These are phyloP conservation scores for Leucophenga montana DNA, from an alignment of 2,888 invertebrate species.

Conservation along the genomic window DNA sequence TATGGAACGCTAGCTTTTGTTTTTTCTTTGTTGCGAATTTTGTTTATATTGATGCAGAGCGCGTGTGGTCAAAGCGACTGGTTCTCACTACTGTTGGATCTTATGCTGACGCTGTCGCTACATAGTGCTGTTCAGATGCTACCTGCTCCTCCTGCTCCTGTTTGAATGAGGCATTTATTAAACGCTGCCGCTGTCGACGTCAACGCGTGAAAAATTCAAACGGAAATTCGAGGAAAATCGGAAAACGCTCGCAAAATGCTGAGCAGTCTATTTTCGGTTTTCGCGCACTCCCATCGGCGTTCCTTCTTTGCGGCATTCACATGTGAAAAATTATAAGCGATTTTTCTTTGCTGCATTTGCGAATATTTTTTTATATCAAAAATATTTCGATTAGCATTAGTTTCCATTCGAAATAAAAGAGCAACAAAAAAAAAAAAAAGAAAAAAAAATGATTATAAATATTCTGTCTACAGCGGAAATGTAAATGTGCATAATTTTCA, in stretches of 20 bases:
- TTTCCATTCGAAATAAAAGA: not conserved
- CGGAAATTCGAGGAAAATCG: slow-evolving; percentile 20
- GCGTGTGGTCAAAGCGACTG: slow-evolving; percentile 8
- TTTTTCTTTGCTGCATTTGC: slow-evolving; percentile 2
- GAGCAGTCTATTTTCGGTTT: slow-evolving; percentile 63
- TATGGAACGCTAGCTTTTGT: not conserved
- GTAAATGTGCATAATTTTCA: not conserved
- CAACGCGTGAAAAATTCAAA: not conserved
- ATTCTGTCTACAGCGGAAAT: too few species aligned
- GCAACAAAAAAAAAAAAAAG: too few species aligned
- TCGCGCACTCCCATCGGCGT: slow-evolving; percentile 44
- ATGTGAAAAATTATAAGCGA: not conserved
- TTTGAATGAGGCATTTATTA: not conserved
- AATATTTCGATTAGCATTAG: not conserved
- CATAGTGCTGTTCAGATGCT: not conserved
- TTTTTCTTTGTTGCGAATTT: not conserved
- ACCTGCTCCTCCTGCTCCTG: not conserved
- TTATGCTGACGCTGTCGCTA: not conserved
- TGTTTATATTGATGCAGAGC: slow-evolving; percentile 7
- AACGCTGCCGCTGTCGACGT: not conserved
- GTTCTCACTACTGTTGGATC: not conserved
- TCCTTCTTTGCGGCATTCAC: not conserved
- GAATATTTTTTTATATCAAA: slow-evolving; percentile 1
- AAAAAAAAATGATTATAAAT: too few species aligned
- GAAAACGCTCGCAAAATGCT: slow-evolving; percentile 28